Evolutionary conservation across 1,140 invertebrate species (phyloP), one percentile per base, ranked within the genome.

Genomic region (Drosophila pallidifrons): DNA sequence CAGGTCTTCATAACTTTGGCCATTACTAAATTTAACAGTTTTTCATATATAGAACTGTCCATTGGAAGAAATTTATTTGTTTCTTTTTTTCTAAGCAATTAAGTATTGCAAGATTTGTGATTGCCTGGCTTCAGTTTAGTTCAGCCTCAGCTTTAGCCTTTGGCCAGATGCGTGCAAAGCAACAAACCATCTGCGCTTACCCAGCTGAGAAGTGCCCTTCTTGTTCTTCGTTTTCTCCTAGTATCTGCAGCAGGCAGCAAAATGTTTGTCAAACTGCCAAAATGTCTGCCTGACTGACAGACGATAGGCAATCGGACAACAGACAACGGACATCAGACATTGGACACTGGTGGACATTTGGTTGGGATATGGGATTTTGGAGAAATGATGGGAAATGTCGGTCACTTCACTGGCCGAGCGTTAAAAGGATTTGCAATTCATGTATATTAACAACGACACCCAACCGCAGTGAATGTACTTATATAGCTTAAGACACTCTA

Each of bases 361-460:
- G 55, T 11, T 28, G 47, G 20, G 64, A 30, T 25, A 20, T 32
- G 43, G 64, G 20, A 47, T 41, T 11, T 38, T 25, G 20, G 20
- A 3, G 20, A 25, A 20, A 47, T 41, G 13, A 25, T 15, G 15
- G 15, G 15, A 4, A 25, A 41, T 3, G 51, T 55, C 41, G 51
- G 63, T 65, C n/a, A 52, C 52, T 38, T 67, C 49, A 74, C 57
- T 68, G 49, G 11, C 25, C 59, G 73, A 45, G 32, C 55, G 58
- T 66, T 32, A 64, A 67, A 81, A 59, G 69, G 80, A 71, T 81
- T 75, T 72, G 66, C 71, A 81, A 81, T 81, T 81, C 80, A 78
- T 67, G 75, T 82, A 63, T 79, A 81, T 82, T 81, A 82, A 82
- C 71, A 81, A 81, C 72, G 79, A 78, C 75, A 78, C 43, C 20